phyloP scores from a whole-genome alignment of 2,113 vertebrate genomes.

The Pionites leucogaster region DNA sequence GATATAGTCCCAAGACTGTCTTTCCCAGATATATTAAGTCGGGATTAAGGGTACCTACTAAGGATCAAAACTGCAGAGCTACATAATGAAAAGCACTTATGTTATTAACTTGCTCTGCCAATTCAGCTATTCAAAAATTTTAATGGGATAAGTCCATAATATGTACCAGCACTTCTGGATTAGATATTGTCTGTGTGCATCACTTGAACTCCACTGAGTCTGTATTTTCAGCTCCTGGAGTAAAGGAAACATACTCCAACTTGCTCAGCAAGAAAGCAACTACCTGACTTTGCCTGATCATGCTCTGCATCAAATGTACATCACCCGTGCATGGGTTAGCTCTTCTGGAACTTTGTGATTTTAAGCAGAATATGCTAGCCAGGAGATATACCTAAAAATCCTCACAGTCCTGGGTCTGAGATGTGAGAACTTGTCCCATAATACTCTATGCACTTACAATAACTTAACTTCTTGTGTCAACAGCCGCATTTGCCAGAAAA shows the following conservation, averaged over 20 bases:
- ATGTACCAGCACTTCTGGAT: neutral
- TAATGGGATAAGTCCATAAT: neutral
- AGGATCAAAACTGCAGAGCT: neutral
- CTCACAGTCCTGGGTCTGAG: neutral
- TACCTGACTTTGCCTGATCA: neutral
- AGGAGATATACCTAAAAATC: neutral
- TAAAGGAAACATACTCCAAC: neutral
- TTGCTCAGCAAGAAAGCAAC: neutral
- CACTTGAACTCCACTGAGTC: neutral
- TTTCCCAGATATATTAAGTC: neutral
- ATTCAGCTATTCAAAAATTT: neutral
- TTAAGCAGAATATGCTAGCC: neutral
- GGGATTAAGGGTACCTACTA: neutral
- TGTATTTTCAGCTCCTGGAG: neutral
- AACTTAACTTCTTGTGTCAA: neutral
- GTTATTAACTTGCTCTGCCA: neutral
- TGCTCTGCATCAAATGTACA: neutral
- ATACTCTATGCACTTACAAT: neutral
- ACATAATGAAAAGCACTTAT: neutral
- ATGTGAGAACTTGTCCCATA: neutral
- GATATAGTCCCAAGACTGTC: neutral
- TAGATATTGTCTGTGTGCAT: neutral
- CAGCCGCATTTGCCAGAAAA: neutral
- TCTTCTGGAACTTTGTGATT: neutral
- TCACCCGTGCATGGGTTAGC: neutral